Conservation (phyloP, 2,888 invertebrate genomes). For the Galeruca laticollis region DNA sequence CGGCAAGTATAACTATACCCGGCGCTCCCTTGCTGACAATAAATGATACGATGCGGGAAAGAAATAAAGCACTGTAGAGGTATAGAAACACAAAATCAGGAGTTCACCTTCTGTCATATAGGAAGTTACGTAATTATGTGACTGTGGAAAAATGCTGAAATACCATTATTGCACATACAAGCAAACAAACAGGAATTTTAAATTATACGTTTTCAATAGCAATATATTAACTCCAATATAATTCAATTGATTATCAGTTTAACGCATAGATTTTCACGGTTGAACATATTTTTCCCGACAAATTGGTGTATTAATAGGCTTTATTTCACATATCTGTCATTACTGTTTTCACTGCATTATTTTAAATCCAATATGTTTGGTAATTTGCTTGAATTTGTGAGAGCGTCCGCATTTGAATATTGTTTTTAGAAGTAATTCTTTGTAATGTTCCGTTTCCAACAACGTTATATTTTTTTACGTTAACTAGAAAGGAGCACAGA, state of each 20-base stretch:
- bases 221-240: constrained; percentile 13
- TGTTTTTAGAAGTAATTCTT: not conserved
- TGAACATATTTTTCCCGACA: constrained; percentile 24
- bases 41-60: too few relatives aligned
- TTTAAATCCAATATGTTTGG: constrained; percentile 22
- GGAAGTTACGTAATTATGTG: too few relatives aligned
- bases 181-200: not conserved
- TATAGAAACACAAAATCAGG: too few relatives aligned
- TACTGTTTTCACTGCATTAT: constrained; percentile 18
- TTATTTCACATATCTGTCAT: constrained; percentile 24
- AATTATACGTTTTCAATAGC: constrained; percentile 9
- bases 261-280: constrained; percentile 15
- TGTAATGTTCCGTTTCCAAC: not conserved
- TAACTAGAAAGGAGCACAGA: too few relatives aligned
- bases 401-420: not conserved
- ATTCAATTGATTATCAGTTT: constrained; percentile 15
- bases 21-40: too few relatives aligned
- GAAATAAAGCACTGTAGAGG: too few relatives aligned
- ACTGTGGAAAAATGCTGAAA: too few relatives aligned
- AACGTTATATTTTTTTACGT: too few relatives aligned
- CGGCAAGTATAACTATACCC: too few relatives aligned
- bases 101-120: too few relatives aligned
- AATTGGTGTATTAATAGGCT: constrained; percentile 24
- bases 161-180: too few relatives aligned
- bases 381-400: constrained; percentile 4